phyloP scores from a whole-genome alignment of 2,888 invertebrate species.

The Hyalella azteca region DNA sequence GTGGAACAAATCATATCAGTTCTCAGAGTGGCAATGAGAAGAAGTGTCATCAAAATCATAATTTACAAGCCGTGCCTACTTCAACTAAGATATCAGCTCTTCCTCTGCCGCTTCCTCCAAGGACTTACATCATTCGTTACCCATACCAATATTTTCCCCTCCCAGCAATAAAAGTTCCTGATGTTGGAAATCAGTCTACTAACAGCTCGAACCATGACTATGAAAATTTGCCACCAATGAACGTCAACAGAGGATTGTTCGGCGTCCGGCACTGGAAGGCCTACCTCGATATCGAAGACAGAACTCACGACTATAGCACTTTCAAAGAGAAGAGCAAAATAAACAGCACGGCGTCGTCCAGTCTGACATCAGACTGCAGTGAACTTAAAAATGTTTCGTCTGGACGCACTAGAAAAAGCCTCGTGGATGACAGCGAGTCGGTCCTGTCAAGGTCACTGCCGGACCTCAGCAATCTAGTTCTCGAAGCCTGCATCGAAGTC shows the following conservation, averaged over 20 bases:
- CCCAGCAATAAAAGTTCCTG: background rate
- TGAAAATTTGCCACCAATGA: constrained; percentile 72
- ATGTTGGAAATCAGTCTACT: background rate
- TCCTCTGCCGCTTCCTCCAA: constrained; percentile 28
- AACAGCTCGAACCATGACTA: constrained; percentile 67
- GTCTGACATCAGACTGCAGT: constrained; percentile 41
- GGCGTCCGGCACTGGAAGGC: constrained; percentile 72
- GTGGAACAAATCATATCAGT: no score
- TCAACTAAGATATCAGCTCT: no score
- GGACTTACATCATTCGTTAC: constrained; percentile 16
- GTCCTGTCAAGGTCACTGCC: constrained; percentile 55
- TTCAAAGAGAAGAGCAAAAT: constrained; percentile 65
- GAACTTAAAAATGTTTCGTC: background rate
- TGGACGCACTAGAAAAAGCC: constrained; percentile 4
- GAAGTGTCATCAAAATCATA: no score
- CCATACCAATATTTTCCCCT: background rate
- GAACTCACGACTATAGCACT: constrained; percentile 71
- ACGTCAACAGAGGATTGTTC: constrained; percentile 72
- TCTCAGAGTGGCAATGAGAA: no score
- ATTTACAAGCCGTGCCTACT: background rate
- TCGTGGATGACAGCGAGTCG: constrained; percentile 49
- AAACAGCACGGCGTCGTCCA: constrained; percentile 52
- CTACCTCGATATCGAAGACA: constrained; percentile 72
- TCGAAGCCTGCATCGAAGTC: constrained; percentile 52
- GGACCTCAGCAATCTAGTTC: constrained; percentile 48